phyloP scores from a whole-genome alignment of 2,113 vertebrate species.

The Ciconia maguari region DNA sequence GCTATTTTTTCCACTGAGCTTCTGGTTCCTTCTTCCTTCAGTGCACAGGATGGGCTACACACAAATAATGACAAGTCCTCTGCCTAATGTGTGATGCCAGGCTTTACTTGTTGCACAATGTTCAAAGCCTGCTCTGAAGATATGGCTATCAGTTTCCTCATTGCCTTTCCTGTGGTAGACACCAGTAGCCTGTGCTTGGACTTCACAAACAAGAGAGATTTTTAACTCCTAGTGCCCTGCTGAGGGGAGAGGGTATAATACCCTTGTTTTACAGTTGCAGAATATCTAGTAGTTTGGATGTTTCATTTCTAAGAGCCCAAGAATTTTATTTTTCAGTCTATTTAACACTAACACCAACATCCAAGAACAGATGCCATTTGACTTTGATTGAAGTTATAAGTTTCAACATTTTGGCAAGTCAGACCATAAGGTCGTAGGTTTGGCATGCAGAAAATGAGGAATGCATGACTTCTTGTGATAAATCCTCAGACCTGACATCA shows the following conservation, averaged over 20 bases:
- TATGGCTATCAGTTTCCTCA: neutral
- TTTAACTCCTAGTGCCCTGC: neutral
- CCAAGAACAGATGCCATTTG: neutral
- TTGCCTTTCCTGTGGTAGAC: neutral
- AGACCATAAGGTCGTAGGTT: neutral
- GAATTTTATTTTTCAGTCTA: neutral
- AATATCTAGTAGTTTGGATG: neutral
- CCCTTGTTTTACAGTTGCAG: neutral
- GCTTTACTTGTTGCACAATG: neutral
- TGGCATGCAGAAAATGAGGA: neutral
- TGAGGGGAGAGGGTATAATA: neutral
- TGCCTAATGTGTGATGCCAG: neutral
- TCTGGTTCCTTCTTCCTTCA: conserved; percentile 17
- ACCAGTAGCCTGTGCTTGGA: neutral
- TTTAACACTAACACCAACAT: neutral
- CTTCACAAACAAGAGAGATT: neutral
- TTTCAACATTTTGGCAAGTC: neutral
- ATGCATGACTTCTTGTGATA: neutral
- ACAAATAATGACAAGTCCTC: neutral
- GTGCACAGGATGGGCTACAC: neutral
- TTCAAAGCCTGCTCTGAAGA: neutral
- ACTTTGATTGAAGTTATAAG: neutral
- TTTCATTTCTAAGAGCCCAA: neutral
- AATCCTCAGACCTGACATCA: neutral
- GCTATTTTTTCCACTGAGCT: neutral